phyloP scores from a whole-genome alignment of 2,113 vertebrate species.

The Chaetodon auriga region DNA sequence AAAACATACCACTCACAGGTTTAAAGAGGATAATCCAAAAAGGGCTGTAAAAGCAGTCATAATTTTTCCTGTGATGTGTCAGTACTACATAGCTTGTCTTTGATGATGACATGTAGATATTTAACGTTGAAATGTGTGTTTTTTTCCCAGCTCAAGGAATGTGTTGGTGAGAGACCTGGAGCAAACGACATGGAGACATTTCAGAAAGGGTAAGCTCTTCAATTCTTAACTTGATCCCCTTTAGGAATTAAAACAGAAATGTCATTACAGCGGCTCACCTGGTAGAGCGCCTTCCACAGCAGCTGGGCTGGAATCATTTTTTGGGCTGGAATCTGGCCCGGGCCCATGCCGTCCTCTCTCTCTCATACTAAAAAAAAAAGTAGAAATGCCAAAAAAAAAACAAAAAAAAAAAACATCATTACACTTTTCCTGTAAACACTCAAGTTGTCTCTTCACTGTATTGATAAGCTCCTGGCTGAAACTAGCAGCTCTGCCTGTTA shows the following conservation, averaged over 20 bases:
- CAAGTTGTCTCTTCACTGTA: neutral
- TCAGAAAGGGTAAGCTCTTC: constrained; percentile 83
- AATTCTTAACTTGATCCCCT: neutral
- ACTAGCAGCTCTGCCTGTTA: neutral
- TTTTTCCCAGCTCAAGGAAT: constrained; percentile 81
- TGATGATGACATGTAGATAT: neutral
- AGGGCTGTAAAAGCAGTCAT: neutral
- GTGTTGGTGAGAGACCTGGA: constrained; percentile 78
- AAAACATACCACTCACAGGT: neutral
- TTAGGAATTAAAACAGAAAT: neutral
- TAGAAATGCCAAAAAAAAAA: no score
- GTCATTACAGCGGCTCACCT: neutral
- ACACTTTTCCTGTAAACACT: neutral
- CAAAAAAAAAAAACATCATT: neutral
- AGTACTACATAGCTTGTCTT: neutral
- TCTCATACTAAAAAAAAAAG: no score
- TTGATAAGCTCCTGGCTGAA: constrained; percentile 10
- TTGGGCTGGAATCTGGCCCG: no score
- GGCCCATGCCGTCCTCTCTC: no score
- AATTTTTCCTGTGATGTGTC: neutral
- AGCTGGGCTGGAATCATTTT: no score
- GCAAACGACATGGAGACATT: constrained; percentile 82
- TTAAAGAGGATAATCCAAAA: neutral
- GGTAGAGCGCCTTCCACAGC: no score
- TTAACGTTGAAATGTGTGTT: neutral